Conservation (phyloP, 2,797 vertebrate species). For the Microcaecilia unicolor region DNA sequence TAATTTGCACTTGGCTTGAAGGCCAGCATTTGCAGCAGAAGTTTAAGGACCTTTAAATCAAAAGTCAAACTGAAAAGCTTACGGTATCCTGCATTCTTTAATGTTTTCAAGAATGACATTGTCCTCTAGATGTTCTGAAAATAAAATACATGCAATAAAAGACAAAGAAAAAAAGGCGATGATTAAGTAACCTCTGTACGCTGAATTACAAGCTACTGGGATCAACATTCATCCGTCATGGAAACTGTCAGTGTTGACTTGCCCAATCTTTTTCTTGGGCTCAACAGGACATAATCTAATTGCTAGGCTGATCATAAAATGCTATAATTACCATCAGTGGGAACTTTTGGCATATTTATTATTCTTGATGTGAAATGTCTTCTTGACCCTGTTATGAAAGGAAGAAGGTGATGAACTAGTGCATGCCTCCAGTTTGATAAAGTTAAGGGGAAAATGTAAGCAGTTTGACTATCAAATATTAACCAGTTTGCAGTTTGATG, state of each 20-base stretch:
- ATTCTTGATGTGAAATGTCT: slow-evolving; percentile 42
- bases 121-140: slow-evolving; percentile 40
- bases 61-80: slow-evolving; percentile 51
- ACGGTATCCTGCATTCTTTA: slow-evolving; percentile 56
- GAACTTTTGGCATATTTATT: slow-evolving; percentile 56
- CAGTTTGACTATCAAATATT: slow-evolving; percentile 53
- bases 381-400: slow-evolving; percentile 49
- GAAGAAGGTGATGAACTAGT: slow-evolving; percentile 58
- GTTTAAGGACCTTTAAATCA: slow-evolving; percentile 61
- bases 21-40: slow-evolving; percentile 59
- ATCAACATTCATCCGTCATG: slow-evolving; percentile 39
- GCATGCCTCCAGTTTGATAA: slow-evolving; percentile 52
- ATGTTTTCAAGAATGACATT: slow-evolving; percentile 39
- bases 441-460: slow-evolving; percentile 62
- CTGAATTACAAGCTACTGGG: slow-evolving; percentile 20
- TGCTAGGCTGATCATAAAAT: slow-evolving; percentile 48
- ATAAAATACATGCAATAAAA: slow-evolving; percentile 42
- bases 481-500: slow-evolving; percentile 37
- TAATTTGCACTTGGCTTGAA: slow-evolving; percentile 71
- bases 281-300: slow-evolving; percentile 53
- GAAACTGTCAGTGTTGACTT: slow-evolving; percentile 35
- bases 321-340: too few relatives aligned
- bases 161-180: slow-evolving; percentile 41
- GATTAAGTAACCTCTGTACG: slow-evolving; percentile 42
- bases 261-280: slow-evolving; percentile 36